Evolutionary conservation across 2,113 vertebrate genomes (phyloP), one percentile per base, ranked within the genome.

Genomic region (Alectura lathami): DNA sequence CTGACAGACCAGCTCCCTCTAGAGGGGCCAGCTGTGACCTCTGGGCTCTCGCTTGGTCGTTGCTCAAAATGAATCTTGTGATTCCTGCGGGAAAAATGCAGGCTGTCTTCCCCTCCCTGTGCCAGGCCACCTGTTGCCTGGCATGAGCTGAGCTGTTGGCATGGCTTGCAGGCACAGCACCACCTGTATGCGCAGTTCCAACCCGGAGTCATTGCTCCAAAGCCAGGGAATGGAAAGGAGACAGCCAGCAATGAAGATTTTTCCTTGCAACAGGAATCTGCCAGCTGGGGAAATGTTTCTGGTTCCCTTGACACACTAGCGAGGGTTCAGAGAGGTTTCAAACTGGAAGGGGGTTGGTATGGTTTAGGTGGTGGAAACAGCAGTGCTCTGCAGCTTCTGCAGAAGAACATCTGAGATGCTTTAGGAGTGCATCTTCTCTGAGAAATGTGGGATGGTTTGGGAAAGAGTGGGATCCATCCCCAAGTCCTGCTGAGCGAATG

Each of bases 11-110:
- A 24, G 16, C 13, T 76, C 8, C 15, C 13, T 24, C 43, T n/a
- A 17, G 51, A 66, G 18, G 17, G 22, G 20, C 22, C 27, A 43
- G 22, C 13, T n/a, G 60, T 60, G 47, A 27, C 45, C 51, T 48
- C 30, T 32, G 30, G 8, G 24, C n/a, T 59, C 76, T 77, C 26
- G 13, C 45, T 72, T 0, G 0, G 8, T 26, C 34, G n/a, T 23
- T 8, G 21, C 81, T 60, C 42, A 64, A 82, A 83, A 53, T 40
- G 45, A 34, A 17, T 29, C 26, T 72, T 60, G 45, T 27, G 29
- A 7, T 38, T 78, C 40, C 51, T 56, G 53, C n/a, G 32, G 47
- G 16, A 47, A 36, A 60, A 60, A 47, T 1, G 3, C n/a, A 45
- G 51, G 48, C n/a, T 76, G 56, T 20, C 32, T 81, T 47, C 26